phyloP scores from a whole-genome alignment of 2,113 vertebrate genomes.

The Myotis davidii region DNA sequence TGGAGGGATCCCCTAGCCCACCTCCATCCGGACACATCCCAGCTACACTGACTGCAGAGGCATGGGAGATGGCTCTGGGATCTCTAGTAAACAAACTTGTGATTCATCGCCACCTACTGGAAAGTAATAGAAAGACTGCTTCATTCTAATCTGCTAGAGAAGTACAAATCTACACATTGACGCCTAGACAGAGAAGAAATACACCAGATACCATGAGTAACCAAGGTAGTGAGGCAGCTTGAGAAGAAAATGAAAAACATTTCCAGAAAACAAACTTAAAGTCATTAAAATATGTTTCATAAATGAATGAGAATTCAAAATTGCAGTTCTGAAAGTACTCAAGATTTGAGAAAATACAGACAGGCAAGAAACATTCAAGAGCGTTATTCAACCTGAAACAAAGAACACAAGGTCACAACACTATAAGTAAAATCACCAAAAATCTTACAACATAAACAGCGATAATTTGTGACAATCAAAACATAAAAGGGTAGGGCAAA shows the following conservation, averaged over 20 bases:
- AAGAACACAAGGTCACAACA: no score
- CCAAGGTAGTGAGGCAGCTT: background rate
- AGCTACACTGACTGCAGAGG: background rate
- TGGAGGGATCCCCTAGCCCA: background rate
- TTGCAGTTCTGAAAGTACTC: no score
- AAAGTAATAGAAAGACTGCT: background rate
- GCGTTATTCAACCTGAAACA: no score
- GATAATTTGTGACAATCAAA: no score
- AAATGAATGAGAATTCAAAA: background rate
- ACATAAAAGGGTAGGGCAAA: no score
- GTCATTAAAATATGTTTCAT: background rate
- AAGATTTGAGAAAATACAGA: no score
- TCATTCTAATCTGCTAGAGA: background rate
- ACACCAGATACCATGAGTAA: background rate
- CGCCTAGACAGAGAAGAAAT: background rate
- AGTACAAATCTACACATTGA: background rate
- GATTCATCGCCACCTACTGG: background rate
- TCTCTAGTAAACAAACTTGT: background rate
- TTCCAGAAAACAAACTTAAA: background rate
- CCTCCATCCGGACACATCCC: background rate
- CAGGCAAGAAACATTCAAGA: no score
- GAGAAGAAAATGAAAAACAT: background rate
- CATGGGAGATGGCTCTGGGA: fast-evolving
- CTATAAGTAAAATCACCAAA: no score
- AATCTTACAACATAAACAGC: no score